phyloP scores from a whole-genome alignment of 2,888 invertebrate species.

The Tachina grossa region DNA sequence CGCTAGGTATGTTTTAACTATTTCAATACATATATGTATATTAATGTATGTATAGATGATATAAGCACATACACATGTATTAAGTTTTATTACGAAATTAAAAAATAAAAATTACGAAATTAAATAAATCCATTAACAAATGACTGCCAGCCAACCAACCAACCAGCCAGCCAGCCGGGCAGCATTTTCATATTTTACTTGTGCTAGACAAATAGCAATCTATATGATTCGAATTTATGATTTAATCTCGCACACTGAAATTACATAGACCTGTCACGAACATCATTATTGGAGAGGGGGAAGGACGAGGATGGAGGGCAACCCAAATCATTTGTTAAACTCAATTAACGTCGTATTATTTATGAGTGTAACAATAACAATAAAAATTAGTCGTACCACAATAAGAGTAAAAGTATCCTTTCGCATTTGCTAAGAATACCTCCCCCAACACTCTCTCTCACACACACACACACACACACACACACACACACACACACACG shows the following conservation, averaged over 20 bases:
- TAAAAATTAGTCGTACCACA: neutral
- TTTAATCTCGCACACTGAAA: slow-evolving; percentile 15
- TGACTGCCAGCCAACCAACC: too few relatives aligned
- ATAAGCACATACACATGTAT: too few relatives aligned
- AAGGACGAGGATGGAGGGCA: too few relatives aligned
- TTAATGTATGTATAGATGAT: too few relatives aligned
- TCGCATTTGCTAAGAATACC: neutral
- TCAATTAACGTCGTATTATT: neutral
- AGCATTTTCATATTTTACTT: neutral
- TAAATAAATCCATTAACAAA: neutral
- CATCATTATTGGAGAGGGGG: neutral
- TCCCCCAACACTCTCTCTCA: too few relatives aligned
- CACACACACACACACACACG: neutral
- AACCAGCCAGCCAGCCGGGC: too few relatives aligned
- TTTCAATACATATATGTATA: too few relatives aligned
- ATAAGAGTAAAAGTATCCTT: slow-evolving; percentile 5
- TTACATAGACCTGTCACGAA: neutral
- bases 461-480: too few relatives aligned
- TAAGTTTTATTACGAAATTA: neutral
- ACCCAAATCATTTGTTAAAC: neutral
- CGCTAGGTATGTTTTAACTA: too few relatives aligned
- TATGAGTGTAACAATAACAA: slow-evolving; percentile 8
- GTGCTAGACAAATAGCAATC: neutral
- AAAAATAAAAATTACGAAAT: slow-evolving; percentile 5
- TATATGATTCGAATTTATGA: slow-evolving; percentile 35